Base-by-base conservation (phyloP, 2,797 vertebrate genomes). In the Phrynocephalus guinanensis region DNA sequence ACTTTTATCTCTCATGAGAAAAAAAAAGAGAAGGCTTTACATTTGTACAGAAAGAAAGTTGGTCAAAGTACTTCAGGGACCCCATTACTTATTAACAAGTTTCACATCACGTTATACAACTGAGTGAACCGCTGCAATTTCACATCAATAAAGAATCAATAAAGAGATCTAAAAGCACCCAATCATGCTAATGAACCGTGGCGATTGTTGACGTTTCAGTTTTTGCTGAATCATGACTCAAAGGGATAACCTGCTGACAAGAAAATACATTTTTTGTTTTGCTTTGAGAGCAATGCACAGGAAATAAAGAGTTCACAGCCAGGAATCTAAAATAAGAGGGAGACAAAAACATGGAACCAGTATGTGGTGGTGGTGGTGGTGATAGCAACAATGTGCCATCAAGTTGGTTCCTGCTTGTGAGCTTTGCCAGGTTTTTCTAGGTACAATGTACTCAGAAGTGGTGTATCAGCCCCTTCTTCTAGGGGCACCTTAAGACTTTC, bases 1-100 rank as follows among this genome's bases (percentile, higher is more conserved):
- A 63, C 60, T 63, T 63, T 20, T 63, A 63, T 16, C 20, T 13
- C 10, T 63, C 60, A 15, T 18, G 16, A 63, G 10, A 56, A 13
- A 20, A 63, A 63, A 18, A 63, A 76, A 5, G 13, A 44, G 16
- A 26, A 68, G 16, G 7, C 86, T 92, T 92, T 28, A 82, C 87
- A 87, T 93, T 38, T 93, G 75, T 86, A 86, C 83, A 86, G 90
- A 13, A 85, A 83, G 89, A 89, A 88, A 90, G 88, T 92, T 91
- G 92, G 18, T 88, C 91, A 67, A 68, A 84, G n/a, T 0, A 0
- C 28, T 11, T n/a, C 0, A 0, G 7, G 24, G 18, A 10, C 24
- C 48, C 56, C 86, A 88, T 84, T 72, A 81, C 71, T 75, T 67
- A 93, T 93, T 92, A 93, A 92, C 89, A n/a, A 77, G 38, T 16